Percentiles rank a stretch among this genome's conserved stretches.
Evolutionary conservation across 2,113 vertebrate species (phyloP).

Genomic region (Sinocyclocheilus rhinocerous): DNA sequence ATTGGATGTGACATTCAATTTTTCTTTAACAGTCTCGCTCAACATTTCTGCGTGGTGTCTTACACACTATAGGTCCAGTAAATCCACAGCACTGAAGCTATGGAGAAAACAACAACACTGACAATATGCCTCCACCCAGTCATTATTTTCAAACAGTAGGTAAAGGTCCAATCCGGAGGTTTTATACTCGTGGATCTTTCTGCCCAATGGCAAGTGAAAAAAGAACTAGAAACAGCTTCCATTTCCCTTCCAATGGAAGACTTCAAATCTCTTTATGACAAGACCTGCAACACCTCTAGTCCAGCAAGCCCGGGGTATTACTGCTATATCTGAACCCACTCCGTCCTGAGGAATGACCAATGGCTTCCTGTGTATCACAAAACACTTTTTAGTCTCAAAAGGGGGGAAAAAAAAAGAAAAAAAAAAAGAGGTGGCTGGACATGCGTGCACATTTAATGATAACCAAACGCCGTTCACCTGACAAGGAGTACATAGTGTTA

Average conservation of each 20-base stretch:
- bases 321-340: constrained; percentile 32
- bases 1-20: constrained; percentile 49
- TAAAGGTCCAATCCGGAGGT: constrained; percentile 27
- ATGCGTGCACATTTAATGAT: constrained; percentile 49
- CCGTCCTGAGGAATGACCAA: constrained; percentile 55
- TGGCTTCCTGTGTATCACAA: constrained; percentile 51
- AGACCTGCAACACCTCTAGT: constrained; percentile 18
- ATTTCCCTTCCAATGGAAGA: constrained; percentile 82
- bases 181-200: constrained; percentile 41
- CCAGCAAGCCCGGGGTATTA: constrained; percentile 12
- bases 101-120: constrained; percentile 26
- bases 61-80: constrained; percentile 44
- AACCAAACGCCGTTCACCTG: constrained; percentile 7
- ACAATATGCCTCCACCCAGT: not conserved
- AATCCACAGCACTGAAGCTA: constrained; percentile 43
- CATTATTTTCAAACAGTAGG: constrained; percentile 11
- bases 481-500: constrained; percentile 33
- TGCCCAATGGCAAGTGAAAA: constrained; percentile 63
- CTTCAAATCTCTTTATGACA: constrained; percentile 77
- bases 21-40: constrained; percentile 48
- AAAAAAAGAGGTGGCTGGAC: constrained; percentile 36
- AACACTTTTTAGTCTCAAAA: constrained; percentile 26
- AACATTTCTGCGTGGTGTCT: constrained; percentile 5
- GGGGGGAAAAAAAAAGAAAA: constrained; percentile 35
- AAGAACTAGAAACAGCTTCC: constrained; percentile 74